phyloP scores from a whole-genome alignment of 2,113 vertebrate species.

The Menura novaehollandiae region DNA sequence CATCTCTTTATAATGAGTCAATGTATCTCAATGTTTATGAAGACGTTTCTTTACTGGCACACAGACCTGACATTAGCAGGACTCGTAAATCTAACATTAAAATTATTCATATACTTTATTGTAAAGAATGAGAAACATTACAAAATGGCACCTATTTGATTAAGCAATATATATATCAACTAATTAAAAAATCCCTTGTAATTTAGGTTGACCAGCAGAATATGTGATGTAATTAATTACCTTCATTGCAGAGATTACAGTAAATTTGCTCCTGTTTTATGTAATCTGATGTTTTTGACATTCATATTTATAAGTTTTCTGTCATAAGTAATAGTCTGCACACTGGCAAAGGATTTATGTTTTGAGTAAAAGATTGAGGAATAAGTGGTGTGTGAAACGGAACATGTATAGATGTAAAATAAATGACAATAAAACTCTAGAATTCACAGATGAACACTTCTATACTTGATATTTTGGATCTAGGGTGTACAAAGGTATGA shows the following conservation, averaged over 20 bases:
- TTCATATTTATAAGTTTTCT: background rate
- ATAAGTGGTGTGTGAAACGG: background rate
- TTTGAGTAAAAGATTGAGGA: background rate
- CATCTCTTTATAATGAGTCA: background rate
- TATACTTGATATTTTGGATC: background rate
- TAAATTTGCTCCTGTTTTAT: background rate
- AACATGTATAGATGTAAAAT: background rate
- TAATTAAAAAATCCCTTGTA: background rate
- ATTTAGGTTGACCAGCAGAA: background rate
- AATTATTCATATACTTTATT: background rate
- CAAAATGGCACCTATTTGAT: background rate
- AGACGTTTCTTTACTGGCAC: background rate
- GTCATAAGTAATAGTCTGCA: background rate
- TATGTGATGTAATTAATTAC: background rate
- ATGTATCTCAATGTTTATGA: background rate
- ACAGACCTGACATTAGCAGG: background rate
- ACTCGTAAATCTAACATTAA: background rate
- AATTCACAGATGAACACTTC: background rate
- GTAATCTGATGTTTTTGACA: background rate
- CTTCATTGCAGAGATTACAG: background rate
- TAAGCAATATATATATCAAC: background rate
- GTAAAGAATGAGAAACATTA: background rate
- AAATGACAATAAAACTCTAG: background rate
- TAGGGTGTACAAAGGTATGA: background rate
- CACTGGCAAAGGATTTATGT: background rate